phyloP scores from a whole-genome alignment of 92 coral and sea anemone genomes.

The Porites divaricata region DNA sequence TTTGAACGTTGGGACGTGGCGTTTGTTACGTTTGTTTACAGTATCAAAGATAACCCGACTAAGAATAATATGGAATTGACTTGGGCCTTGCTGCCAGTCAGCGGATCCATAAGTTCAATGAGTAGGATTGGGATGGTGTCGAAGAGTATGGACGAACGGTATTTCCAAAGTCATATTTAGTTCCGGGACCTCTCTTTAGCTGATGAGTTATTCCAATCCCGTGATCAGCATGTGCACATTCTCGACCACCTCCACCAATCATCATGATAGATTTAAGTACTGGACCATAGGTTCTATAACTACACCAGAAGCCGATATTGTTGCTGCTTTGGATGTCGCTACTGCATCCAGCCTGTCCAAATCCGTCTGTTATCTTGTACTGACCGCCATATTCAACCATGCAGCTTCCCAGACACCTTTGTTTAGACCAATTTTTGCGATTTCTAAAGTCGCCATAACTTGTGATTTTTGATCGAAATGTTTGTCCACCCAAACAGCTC shows the following conservation, averaged over 20 bases:
- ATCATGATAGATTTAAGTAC: slow-evolving; percentile 50
- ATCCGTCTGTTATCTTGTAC: slow-evolving; percentile 42
- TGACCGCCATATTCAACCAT: slow-evolving; percentile 45
- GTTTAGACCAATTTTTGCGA: background rate
- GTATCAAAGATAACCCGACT: too few species aligned
- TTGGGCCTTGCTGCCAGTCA: background rate
- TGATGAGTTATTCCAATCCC: slow-evolving; percentile 53
- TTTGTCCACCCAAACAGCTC: slow-evolving; percentile 25
- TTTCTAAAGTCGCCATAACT: slow-evolving; percentile 48
- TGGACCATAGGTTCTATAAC: background rate
- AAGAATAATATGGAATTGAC: too few species aligned
- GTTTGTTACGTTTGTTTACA: too few species aligned
- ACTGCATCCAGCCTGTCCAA: slow-evolving; percentile 32
- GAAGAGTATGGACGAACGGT: background rate
- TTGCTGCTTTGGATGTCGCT: slow-evolving; percentile 31
- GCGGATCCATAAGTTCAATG: slow-evolving; percentile 56
- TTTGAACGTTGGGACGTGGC: too few species aligned
- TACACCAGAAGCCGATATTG: slow-evolving; percentile 55
- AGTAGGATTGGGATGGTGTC: slow-evolving; percentile 6
- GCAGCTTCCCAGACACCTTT: slow-evolving; percentile 50
- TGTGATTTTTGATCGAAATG: slow-evolving; percentile 50
- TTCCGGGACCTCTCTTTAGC: background rate
- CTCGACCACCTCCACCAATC: slow-evolving; percentile 60
- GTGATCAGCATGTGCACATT: slow-evolving; percentile 52
- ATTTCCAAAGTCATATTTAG: slow-evolving; percentile 47